Conservation (phyloP, 2,797 vertebrate species). For the Acanthis flammea region DNA sequence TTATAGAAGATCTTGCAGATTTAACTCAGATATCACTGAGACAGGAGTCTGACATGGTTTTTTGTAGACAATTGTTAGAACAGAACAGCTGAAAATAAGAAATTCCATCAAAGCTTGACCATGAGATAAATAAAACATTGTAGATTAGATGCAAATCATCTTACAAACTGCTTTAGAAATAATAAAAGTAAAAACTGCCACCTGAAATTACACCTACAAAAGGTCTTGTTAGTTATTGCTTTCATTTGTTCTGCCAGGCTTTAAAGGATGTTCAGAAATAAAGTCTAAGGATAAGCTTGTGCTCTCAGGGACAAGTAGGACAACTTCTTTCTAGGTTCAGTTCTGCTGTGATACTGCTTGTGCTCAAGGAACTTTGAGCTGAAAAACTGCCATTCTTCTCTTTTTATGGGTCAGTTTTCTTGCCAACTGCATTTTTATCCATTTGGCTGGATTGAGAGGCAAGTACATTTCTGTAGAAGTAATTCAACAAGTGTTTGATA, state of each 20-base stretch:
- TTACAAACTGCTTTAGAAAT: neutral
- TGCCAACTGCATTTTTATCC: neutral
- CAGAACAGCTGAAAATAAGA: neutral
- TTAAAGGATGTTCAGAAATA: neutral
- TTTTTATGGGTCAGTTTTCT: accelerated
- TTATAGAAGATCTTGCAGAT: neutral
- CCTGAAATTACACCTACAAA: neutral
- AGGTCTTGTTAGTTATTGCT: neutral
- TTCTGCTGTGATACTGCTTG: neutral
- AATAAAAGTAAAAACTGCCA: neutral
- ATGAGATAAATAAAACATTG: neutral
- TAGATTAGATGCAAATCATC: neutral
- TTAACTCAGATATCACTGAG: neutral
- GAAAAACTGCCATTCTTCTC: neutral
- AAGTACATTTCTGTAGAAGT: neutral
- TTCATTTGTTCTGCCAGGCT: neutral
- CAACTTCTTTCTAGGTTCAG: neutral
- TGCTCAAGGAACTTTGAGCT: neutral
- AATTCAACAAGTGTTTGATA: neutral
- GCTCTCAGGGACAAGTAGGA: neutral
- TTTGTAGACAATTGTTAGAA: neutral
- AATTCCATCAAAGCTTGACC: neutral
- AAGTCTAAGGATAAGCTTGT: neutral
- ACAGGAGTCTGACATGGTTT: neutral
- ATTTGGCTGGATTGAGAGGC: neutral